phyloP scores from a whole-genome alignment of 2,113 vertebrate species.

The Vireo altiloquus region DNA sequence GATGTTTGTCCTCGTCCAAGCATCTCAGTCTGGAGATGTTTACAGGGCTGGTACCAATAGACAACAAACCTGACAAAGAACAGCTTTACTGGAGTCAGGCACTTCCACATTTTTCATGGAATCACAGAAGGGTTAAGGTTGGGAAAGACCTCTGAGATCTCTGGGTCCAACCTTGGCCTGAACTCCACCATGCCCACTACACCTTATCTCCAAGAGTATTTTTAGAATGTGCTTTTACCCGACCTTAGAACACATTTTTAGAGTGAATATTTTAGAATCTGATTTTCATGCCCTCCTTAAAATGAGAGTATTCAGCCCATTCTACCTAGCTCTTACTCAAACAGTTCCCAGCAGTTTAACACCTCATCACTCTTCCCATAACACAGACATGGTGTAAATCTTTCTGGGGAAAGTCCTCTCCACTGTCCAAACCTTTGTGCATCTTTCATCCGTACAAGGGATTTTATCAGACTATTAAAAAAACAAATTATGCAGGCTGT shows the following conservation, averaged over 20 bases:
- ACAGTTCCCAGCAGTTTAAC: not conserved
- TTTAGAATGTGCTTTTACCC: not conserved
- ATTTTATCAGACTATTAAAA: conserved; percentile 30
- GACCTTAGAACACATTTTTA: not conserved
- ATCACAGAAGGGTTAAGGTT: not conserved
- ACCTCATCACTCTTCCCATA: not conserved
- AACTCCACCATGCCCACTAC: rapidly evolving
- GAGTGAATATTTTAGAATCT: not conserved
- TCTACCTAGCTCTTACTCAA: not conserved
- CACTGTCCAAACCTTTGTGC: not conserved
- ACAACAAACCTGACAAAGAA: not conserved
- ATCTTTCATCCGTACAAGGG: not conserved
- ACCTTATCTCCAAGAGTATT: rapidly evolving
- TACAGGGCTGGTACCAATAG: not conserved
- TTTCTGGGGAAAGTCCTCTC: not conserved
- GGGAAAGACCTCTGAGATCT: not conserved
- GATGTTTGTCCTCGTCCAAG: not conserved
- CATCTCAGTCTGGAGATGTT: not conserved
- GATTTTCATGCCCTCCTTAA: not conserved
- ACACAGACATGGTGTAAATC: not conserved
- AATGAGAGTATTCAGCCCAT: not conserved
- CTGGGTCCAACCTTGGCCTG: not conserved
- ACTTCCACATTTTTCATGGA: not conserved
- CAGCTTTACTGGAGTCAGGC: not conserved
- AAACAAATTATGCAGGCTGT: conserved; percentile 39